These are phyloP conservation scores for Schizopygopsis pylzovi DNA, from an alignment of 2,797 vertebrate genomes.

Conservation along the genomic window DNA sequence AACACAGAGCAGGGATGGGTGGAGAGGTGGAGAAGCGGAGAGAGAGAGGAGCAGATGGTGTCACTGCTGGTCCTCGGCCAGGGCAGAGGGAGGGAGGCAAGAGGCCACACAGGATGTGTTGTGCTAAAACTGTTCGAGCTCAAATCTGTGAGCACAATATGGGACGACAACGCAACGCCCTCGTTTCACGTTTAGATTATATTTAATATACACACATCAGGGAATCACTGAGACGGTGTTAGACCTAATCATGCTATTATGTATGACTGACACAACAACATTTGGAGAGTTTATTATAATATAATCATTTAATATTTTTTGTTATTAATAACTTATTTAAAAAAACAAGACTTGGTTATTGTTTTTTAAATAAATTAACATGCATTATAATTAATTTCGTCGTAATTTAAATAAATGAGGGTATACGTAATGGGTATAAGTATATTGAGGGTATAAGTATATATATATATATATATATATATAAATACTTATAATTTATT, in stretches of 20 bases:
- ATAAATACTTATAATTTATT: neutral
- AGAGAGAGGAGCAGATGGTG: slow-evolving; percentile 58
- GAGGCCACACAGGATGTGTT: slow-evolving; percentile 52
- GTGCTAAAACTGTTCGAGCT: slow-evolving; percentile 54
- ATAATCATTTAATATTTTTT: neutral
- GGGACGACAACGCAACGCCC: slow-evolving; percentile 2
- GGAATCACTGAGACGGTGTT: neutral
- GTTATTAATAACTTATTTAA: neutral
- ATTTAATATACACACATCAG: neutral
- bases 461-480: no score
- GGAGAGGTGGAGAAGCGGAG: slow-evolving; percentile 5
- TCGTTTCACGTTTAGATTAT: neutral
- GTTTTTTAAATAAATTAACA: no score
- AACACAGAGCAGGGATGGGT: slow-evolving; percentile 6
- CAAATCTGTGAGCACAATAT: slow-evolving; percentile 58
- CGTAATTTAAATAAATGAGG: no score
- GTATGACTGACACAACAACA: neutral
- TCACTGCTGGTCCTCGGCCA: slow-evolving; percentile 56
- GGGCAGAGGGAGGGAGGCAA: slow-evolving; percentile 55
- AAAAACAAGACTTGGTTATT: neutral
- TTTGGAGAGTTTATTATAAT: neutral
- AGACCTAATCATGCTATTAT: neutral
- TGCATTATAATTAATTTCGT: neutral
- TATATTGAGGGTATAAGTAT: no score
- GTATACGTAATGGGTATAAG: no score